Evolutionary conservation across 1,140 invertebrate genomes (phyloP), one percentile per base, ranked within the genome.

Genomic region (Parasteatoda tepidariorum): DNA sequence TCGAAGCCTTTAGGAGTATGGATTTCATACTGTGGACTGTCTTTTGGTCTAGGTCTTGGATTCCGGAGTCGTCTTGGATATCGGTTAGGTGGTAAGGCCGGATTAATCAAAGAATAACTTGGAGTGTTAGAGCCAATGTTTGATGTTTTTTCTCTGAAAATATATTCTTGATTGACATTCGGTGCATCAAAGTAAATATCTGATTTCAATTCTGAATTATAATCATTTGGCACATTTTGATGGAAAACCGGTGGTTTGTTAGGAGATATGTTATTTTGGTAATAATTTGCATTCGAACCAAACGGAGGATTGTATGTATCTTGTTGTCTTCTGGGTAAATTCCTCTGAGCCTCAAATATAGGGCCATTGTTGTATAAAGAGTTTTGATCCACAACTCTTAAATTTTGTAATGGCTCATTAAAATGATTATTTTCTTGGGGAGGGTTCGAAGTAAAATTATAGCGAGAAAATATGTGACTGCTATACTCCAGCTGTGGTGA

Each of bases 1-100:
- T 83, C 81, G 30, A 64, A 73, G 13, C 81, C 81, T 9, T 28
- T 22, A 18, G 81, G 81, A 18, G 38, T 74, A 59, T 83, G 81
- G 18, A 83, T 57, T 66, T 74, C 62, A 9, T 70, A 68, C 3
- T 54, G 18, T 0, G 26, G 41, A 26, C 76, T 79, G 3, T 68
- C 41, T 54, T 70, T 82, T 9, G 15, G 7, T 4, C 78, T 11
- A 7, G 54, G n/a, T 13, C 66, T 34, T 2, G 33, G 55, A 30
- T 62, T 24, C 2, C 54, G 48, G 3, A 54, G 55, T 54, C 48
- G 55, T 18, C 78, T 41, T 13, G 66, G 78, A 62, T 82, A 82
- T 38, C 54, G 15, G 5, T 66, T 61, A 28, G 71, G 33, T 7
- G 34, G 18, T 31, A 57, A 34, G 41, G 26, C 22, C 26, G 62